Evolutionary conservation across 2,113 vertebrate species (phyloP), one percentile per base, ranked within the genome.

Genomic region (Synchiropus splendidus): DNA sequence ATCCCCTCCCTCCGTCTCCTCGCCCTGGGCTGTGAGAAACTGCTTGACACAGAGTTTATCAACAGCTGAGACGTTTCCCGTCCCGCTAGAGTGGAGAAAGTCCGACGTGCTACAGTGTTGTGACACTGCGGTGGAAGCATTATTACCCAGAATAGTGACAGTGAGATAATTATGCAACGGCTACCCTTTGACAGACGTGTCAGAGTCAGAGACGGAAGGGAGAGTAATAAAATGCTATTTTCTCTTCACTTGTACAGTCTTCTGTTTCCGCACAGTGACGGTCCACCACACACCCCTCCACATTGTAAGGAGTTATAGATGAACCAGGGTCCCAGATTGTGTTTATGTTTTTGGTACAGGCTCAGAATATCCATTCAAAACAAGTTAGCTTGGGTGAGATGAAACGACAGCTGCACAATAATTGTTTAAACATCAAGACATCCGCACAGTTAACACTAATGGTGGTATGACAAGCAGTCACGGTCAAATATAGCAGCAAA

Each of bases 1-100:
- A 12, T 34, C 30, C 16, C 14, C 14, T 46, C 42, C 49, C 46
- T 51, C 42, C 10, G 47, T 38, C 54, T 61, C 35, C 56, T 48
- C 2, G 65, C 70, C 74, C 33, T n/a, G 36, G 70, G 68, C 66
- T 61, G 64, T 40, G 51, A 67, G 58, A 64, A 67, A 46, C 48
- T 56, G 59, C 64, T 53, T 35, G 39, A 61, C 67, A 64, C 61
- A 18, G 46, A 27, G 56, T 64, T 77, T 48, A 67, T 60, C 64
- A 53, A 59, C 70, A 62, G 64, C 60, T 44, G 64, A 58, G 54
- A 55, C 42, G 2, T 16, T 37, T 31, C 51, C 39, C 41, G 41
- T 38, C 12, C 16, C 18, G 15, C 44, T 21, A 5, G 39, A n/a
- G 45, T 13, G 10, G 54, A 52, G 61, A 50, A 27, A 53, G 52